Evolutionary conservation across 2,888 invertebrate genomes (phyloP), one percentile per base, ranked within the genome.

Genomic region (Taphrorychus bicolor): DNA sequence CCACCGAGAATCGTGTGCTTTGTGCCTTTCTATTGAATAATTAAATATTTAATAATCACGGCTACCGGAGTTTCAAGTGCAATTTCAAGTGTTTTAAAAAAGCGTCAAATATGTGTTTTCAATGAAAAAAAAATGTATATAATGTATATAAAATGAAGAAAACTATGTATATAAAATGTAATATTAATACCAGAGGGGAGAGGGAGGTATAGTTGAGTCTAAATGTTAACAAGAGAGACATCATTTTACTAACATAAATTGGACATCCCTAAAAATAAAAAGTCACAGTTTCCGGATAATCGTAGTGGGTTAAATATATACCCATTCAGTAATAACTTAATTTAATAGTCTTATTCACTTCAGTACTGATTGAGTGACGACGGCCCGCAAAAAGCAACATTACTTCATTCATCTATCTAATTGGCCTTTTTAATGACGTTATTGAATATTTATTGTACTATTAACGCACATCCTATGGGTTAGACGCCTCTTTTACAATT

Each of bases 371-470:
- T 45, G 45, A 45, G 45, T 17, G 45, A 45, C 17, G 11, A 45
- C 14, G 16, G 45, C 14, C 7, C 14, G 17, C 45, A 45, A 45
- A 16, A 48, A 48, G 51, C 24, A 51, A 59, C 40, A 51, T 59
- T 59, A 51, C 59, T 59, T 59, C 59, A 59, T 59, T 59, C 51
- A 59, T 59, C n/a, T 49, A 45, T 24, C 21, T 40, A 22, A 19
- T 22, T 18, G 49, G 45, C 17, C 22, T 58, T 32, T 32, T 32
- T 32, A 7, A 32, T 32, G 32, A 32, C 32, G 32, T 58, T 59
- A 59, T 59, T 59, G 49, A 49, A 45, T 59, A 48, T 48, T 59
- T 59, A 59, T 48, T 59, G 45, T 59, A 48, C 45, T 17, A 49
- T 49, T 59, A 24, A 23, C 5, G 16, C 58, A 48, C 17, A 32